Base-by-base conservation (phyloP, 2,113 vertebrate species). In the Callocephalon fimbriatum region DNA sequence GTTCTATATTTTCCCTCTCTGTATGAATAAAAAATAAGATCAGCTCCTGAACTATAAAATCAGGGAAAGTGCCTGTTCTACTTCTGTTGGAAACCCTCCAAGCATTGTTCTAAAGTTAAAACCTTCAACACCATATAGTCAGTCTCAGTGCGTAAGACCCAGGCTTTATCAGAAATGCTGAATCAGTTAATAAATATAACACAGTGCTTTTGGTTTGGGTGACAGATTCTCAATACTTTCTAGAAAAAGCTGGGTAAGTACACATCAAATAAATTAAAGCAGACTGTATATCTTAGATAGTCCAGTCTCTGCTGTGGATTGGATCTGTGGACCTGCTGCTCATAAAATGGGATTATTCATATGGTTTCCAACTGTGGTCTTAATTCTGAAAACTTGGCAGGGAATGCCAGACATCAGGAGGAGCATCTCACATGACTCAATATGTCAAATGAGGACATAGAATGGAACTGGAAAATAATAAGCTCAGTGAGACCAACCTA, bases 341-440 rank as follows among this genome's bases (percentile, higher is more conserved):
- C n/a, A 63, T 27, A 72, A 86, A 86, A 86, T 51, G 14, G 74
- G 61, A 94, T 94, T 83, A 81, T 65, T 94, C 9, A 2, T 63
- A 16, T 13, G 38, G 54, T 20, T 91, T 84, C 75, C 80, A 79
- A 58, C 76, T 62, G 61, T 54, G 79, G 42, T 80, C 79, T 45
- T 89, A 91, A 86, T 80, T 90, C 91, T 86, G 72, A 92, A 86
- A 86, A 86, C 54, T 88, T 92, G 79, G 63, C 76, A 86, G 42
- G 50, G 47, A 94, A 92, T 51, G 47, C 12, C 44, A 85, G 74
- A 22, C 70, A 81, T 89, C 82, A 82, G 78, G 40, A 88, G 68
- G 16, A 80, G 44, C n/a, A 95, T 50, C 67, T 90, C 82, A 86
- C 51, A 35, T 74, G 75, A 70, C 59, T 81, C 58, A 66, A 54